Evolutionary conservation across 2,888 invertebrate genomes (phyloP), one percentile per base, ranked within the genome.

Genomic region (Ischnus inquisitorius): DNA sequence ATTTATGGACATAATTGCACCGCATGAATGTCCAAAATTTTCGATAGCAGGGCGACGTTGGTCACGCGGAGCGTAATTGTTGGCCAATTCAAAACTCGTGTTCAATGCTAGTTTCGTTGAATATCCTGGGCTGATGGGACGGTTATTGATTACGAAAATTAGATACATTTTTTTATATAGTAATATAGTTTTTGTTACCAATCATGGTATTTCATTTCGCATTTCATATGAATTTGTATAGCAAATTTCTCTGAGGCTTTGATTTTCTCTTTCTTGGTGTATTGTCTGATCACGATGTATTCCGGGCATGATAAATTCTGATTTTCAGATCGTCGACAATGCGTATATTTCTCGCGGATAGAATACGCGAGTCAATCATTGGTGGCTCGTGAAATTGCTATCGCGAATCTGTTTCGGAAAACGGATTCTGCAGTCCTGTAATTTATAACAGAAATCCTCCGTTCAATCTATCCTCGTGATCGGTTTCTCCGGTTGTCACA

Each of bases 401-500:
- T 60, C n/a, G 19, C 54, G 10, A 22, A 54, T 54, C 54, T 22
- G 54, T 54, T 19, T 54, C 22, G 54, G 8, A 22, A 12, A 54
- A 10, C 12, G 54, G n/a, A 22, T 22, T 54, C 34, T 12, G 22
- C 22, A 54, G 3, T 8, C 10, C 22, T 22, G 19, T 54, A 54
- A 54, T 54, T 54, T 54, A 54, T 54, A 25, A 60, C 34, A n/a
- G n/a, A 22, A 25, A 60, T n/a, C 0, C 34, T n/a, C 25, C 14
- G 48, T 25, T 68, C 25, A 25, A 68, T 48, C 28, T n/a, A 8
- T 22, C 8, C 28, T 46, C 65, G 22, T 48, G 68, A 54, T 54
- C 25, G 48, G 48, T 48, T 48, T 46, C 46, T 46, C 68, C 48
- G 25, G n/a, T 68, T 46, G 28, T 43, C 46, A 41, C 48, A 68